A percentile compares a stretch with the other conserved stretches of the same genome.
These are phyloP conservation scores for Diaphora mendica DNA, from an alignment of 2,888 invertebrate species.

Conservation along the genomic window DNA sequence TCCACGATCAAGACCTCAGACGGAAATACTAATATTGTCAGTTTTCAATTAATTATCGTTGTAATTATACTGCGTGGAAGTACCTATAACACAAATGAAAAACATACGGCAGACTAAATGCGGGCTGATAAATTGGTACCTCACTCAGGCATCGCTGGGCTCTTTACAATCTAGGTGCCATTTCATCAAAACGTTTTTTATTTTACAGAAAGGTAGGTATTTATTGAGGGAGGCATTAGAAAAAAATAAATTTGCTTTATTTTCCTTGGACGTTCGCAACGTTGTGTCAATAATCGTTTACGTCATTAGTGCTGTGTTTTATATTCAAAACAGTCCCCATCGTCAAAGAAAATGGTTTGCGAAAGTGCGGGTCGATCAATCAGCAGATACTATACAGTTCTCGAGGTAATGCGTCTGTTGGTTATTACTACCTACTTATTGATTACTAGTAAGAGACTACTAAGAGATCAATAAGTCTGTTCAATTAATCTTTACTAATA, in stretches of 20 bases:
- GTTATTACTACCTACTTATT: not conserved
- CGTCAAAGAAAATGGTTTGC: constrained; percentile 55
- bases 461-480: not conserved
- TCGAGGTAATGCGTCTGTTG: not conserved
- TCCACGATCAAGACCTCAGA: not conserved
- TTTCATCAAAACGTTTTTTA: not conserved
- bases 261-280: constrained; percentile 41
- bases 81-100: not conserved
- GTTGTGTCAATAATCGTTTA: constrained; percentile 67
- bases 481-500: not conserved
- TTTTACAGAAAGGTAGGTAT: not conserved
- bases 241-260: constrained; percentile 41
- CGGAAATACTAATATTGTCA: not conserved
- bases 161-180: not conserved
- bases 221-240: not conserved
- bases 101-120: not conserved
- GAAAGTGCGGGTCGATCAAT: constrained; percentile 48
- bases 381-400: constrained; percentile 17
- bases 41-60: not conserved
- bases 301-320: constrained; percentile 66
- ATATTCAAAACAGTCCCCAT: constrained; percentile 61
- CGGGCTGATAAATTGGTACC: not conserved
- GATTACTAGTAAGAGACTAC: not conserved
- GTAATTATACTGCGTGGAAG: not conserved
- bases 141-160: not conserved